Conservation (phyloP, 1,140 invertebrate species). For the Aphelenchoides fujianensis region DNA sequence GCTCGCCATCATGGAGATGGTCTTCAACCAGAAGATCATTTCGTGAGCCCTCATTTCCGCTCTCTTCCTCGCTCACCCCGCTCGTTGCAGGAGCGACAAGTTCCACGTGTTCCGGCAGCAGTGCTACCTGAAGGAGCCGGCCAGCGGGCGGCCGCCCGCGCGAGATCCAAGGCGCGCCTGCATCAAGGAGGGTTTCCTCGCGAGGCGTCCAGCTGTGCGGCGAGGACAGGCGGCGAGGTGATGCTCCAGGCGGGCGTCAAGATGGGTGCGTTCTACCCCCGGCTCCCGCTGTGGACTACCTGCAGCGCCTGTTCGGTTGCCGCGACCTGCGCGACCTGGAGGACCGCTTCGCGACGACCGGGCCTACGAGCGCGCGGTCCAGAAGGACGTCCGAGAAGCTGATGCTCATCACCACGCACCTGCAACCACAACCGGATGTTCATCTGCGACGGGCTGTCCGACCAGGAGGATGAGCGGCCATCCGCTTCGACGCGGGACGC, state of each 20-base stretch:
- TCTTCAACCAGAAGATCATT: constrained; percentile 5
- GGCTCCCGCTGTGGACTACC: neutral
- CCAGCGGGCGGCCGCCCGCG: neutral
- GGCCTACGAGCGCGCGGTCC: neutral
- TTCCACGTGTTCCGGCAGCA: neutral
- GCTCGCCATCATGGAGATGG: neutral
- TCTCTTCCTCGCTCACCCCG: neutral
- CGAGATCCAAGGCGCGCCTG: neutral
- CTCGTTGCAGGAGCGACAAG: neutral
- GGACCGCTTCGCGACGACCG: neutral
- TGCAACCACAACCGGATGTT: neutral
- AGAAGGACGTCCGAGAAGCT: neutral
- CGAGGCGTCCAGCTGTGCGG: neutral
- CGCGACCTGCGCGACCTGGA: neutral
- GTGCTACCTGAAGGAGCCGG: neutral
- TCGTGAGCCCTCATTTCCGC: neutral
- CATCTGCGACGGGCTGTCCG: constrained; percentile 1
- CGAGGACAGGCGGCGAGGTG: neutral
- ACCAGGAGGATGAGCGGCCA: neutral
- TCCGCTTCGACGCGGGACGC: neutral
- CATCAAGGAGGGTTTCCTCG: constrained; percentile 1
- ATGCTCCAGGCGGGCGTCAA: neutral
- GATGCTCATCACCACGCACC: neutral
- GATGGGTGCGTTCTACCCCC: neutral
- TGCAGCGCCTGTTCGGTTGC: neutral